These are phyloP conservation scores for Ctenopoma multispine DNA, from an alignment of 2,797 vertebrate species.

Conservation along the genomic window DNA sequence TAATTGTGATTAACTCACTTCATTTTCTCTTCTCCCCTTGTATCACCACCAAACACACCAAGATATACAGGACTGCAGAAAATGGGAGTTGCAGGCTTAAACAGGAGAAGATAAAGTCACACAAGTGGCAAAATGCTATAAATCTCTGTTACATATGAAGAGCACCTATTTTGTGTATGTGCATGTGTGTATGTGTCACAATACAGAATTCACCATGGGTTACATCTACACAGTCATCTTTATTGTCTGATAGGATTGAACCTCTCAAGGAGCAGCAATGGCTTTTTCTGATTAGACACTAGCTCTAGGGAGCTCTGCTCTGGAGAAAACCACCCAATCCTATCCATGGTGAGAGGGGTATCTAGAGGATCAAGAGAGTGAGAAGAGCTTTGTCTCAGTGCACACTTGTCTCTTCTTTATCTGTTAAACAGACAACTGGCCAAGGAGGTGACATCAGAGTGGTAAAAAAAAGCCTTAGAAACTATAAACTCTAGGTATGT, in stretches of 20 bases:
- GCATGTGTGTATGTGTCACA: slow-evolving; percentile 2
- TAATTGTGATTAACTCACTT: too few species aligned
- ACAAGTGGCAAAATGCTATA: too few species aligned
- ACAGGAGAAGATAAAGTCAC: too few species aligned
- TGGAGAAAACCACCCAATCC: slow-evolving; percentile 55
- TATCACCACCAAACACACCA: too few species aligned
- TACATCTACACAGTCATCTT: slow-evolving; percentile 33
- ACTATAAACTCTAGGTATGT: slow-evolving; percentile 23
- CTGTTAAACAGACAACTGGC: slow-evolving; percentile 52
- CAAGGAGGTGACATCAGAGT: slow-evolving; percentile 33
- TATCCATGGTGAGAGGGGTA: slow-evolving; percentile 47
- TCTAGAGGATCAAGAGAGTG: slow-evolving; percentile 52
- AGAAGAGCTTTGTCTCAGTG: slow-evolving; percentile 37
- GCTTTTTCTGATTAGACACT: slow-evolving; percentile 46
- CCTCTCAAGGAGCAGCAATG: slow-evolving; percentile 12
- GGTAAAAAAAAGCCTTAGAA: slow-evolving; percentile 42
- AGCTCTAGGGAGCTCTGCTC: slow-evolving; percentile 36
- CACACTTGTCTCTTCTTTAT: slow-evolving; percentile 53
- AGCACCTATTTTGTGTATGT: slow-evolving; percentile 3
- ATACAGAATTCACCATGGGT: slow-evolving; percentile 15
- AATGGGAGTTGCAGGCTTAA: too few species aligned
- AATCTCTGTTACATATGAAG: slow-evolving; percentile 23
- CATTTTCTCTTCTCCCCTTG: too few species aligned
- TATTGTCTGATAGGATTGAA: slow-evolving; percentile 52
- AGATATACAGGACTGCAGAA: too few species aligned